phyloP scores from a whole-genome alignment of 2,113 vertebrate species.

The Bujurquina vittata region DNA sequence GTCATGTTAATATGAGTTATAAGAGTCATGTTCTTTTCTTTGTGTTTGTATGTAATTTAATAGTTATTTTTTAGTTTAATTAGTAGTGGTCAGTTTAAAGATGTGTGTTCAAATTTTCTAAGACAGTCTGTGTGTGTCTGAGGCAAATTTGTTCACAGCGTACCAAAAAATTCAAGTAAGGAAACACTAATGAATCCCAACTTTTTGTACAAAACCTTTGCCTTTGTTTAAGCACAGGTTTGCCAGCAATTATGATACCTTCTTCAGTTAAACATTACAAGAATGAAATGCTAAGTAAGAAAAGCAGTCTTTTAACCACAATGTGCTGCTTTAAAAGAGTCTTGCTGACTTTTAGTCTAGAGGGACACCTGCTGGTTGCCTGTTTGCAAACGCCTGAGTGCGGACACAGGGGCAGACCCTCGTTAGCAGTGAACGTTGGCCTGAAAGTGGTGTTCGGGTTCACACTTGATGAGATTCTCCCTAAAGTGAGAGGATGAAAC shows the following conservation, averaged over 20 bases:
- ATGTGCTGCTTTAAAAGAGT: background rate
- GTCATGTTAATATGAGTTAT: no score
- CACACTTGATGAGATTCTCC: background rate
- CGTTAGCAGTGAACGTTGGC: background rate
- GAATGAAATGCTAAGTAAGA: background rate
- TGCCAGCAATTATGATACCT: background rate
- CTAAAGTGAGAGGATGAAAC: background rate
- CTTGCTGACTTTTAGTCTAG: no score
- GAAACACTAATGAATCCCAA: no score
- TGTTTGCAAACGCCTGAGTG: background rate
- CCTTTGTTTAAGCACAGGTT: background rate
- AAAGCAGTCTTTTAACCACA: background rate
- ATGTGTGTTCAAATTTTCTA: background rate
- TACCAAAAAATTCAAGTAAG: no score
- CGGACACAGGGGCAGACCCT: background rate
- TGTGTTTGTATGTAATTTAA: background rate
- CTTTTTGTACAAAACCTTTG: no score
- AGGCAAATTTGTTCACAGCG: no score
- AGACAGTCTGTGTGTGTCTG: background rate
- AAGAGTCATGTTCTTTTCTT: background rate
- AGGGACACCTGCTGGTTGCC: no score
- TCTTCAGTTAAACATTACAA: background rate
- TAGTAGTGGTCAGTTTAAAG: background rate
- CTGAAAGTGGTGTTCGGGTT: background rate
- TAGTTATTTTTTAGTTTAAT: background rate